These are phyloP conservation scores for Hydrotaea cyrtoneurina DNA, from an alignment of 2,888 invertebrate species.

Conservation along the genomic window DNA sequence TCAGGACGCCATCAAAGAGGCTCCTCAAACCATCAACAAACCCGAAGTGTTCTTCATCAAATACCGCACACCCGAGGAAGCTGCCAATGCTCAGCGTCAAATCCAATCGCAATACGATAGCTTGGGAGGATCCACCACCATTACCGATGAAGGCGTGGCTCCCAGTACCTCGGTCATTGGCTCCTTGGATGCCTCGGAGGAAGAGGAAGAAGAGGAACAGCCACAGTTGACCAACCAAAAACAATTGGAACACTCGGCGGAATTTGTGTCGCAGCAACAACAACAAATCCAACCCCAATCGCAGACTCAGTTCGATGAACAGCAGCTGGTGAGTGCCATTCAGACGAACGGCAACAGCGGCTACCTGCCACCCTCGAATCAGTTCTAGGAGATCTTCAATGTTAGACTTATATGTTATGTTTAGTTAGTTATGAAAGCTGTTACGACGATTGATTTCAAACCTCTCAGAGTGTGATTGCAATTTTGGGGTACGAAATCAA, in stretches of 20 bases:
- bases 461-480: background rate
- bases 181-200: constrained; percentile 75
- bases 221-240: constrained; percentile 48
- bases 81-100: constrained; percentile 78
- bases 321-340: constrained; percentile 53
- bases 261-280: background rate
- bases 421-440: constrained; percentile 75
- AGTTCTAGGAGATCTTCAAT: constrained; percentile 74
- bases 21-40: constrained; percentile 77
- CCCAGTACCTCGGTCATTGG: constrained; percentile 79
- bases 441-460: constrained; percentile 60
- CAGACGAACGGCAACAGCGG: constrained; percentile 69
- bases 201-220: constrained; percentile 73
- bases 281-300: background rate
- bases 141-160: constrained; percentile 79
- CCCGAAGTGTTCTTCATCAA: constrained; percentile 81
- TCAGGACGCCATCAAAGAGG: constrained; percentile 77
- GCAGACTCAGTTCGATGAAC: constrained; percentile 40
- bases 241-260: constrained; percentile 40
- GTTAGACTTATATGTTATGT: constrained; percentile 73
- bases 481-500: background rate
- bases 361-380: constrained; percentile 74
- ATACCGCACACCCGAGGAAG: constrained; percentile 80
- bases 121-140: constrained; percentile 77
- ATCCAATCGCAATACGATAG: constrained; percentile 80